Evolutionary conservation across 2,797 vertebrate genomes (phyloP).

Genomic region (Heterohyrax brucei): DNA sequence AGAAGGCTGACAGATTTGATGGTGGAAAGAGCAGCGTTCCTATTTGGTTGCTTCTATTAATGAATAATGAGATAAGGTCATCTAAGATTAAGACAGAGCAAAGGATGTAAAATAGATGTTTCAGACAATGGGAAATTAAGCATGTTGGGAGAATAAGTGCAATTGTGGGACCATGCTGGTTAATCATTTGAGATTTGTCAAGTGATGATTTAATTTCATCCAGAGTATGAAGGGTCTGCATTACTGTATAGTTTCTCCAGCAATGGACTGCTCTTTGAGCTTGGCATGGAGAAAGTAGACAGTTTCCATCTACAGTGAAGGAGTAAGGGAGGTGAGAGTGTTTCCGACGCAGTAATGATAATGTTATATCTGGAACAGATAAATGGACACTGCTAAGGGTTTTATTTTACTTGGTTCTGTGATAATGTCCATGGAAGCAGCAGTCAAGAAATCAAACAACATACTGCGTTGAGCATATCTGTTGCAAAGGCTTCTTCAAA

Average conservation of each 20-base stretch:
- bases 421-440: too few relatives aligned
- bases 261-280: not conserved
- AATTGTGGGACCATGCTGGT: not conserved
- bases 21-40: too few relatives aligned
- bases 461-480: too few relatives aligned
- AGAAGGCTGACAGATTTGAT: too few relatives aligned
- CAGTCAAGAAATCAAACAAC: too few relatives aligned
- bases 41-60: not conserved
- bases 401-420: too few relatives aligned
- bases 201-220: not conserved
- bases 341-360: not conserved
- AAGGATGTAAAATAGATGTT: not conserved
- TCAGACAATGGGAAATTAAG: not conserved
- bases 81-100: not conserved
- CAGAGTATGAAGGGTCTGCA: not conserved
- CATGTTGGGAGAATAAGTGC: not conserved
- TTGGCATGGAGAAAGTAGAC: not conserved
- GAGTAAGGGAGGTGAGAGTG: not conserved
- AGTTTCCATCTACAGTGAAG: not conserved
- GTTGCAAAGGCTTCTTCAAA: too few relatives aligned
- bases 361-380: too few relatives aligned
- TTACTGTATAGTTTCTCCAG: not conserved
- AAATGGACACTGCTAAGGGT: too few relatives aligned
- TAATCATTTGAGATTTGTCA: conserved; percentile 11
- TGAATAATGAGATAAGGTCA: not conserved